A percentile compares a stretch with the other conserved stretches of the same genome.
Evolutionary conservation across 2,888 invertebrate species (phyloP).

Genomic region (Drosophila kambysellisi): DNA sequence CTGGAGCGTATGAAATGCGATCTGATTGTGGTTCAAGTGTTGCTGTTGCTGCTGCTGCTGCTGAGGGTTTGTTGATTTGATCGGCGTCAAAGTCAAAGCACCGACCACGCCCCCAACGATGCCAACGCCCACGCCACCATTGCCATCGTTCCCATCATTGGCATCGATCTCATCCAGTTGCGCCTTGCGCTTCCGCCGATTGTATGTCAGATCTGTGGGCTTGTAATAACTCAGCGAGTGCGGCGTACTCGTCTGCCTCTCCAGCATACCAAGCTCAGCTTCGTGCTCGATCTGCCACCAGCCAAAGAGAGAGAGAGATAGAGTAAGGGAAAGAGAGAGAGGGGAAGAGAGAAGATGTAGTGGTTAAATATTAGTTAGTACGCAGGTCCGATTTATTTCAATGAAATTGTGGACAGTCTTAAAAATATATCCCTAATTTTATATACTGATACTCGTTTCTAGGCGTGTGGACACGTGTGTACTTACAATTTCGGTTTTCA

Average conservation of each 20-base stretch:
- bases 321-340: neutral
- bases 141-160: constrained; percentile 4
- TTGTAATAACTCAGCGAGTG: constrained; percentile 77
- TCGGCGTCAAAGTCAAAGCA: constrained; percentile 71
- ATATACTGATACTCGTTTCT: neutral
- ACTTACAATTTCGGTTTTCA: constrained; percentile 85
- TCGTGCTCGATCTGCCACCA: constrained; percentile 78
- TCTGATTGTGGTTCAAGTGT: constrained; percentile 72
- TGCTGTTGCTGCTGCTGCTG: constrained; percentile 40
- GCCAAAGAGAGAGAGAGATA: neutral
- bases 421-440: too few species aligned
- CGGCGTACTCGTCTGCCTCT: constrained; percentile 74
- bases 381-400: neutral
- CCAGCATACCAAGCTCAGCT: constrained; percentile 70
- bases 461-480: constrained; percentile 9
- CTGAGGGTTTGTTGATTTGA: constrained; percentile 47
- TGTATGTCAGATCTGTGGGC: constrained; percentile 74
- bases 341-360: neutral
- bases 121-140: constrained; percentile 41
- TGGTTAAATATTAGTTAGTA: neutral
- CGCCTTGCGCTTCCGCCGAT: constrained; percentile 70
- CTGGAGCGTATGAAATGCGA: constrained; percentile 74
- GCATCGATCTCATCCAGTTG: constrained; percentile 62
- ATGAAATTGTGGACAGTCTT: too few species aligned
- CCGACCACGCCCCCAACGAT: constrained; percentile 69